Conservation (phyloP, 2,113 vertebrate genomes). For the Serilophus lunatus region DNA sequence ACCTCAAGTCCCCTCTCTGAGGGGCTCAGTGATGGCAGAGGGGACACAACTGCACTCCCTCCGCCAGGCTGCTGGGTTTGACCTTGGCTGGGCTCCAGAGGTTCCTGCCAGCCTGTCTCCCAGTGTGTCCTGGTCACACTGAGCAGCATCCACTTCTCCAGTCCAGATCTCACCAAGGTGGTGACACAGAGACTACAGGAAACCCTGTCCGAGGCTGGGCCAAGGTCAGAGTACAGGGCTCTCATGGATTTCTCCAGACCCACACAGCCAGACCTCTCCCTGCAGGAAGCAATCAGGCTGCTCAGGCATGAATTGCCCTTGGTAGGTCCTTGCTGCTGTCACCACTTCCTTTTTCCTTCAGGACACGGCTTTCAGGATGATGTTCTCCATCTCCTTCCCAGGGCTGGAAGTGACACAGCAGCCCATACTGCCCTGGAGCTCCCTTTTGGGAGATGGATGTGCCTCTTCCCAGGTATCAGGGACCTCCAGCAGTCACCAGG, state of each 20-base stretch:
- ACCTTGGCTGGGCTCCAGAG: neutral
- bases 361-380: neutral
- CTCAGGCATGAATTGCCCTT: neutral
- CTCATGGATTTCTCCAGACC: neutral
- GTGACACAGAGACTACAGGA: rapidly evolving
- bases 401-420: neutral
- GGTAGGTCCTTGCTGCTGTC: neutral
- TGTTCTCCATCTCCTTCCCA: neutral
- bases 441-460: neutral
- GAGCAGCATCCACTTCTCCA: neutral
- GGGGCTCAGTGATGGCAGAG: neutral
- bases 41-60: neutral
- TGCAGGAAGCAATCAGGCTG: neutral
- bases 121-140: neutral
- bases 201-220: neutral
- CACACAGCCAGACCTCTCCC: neutral
- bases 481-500: neutral
- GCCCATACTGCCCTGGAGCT: neutral
- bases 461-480: neutral
- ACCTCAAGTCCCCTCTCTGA: neutral
- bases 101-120: neutral
- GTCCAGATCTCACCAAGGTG: neutral
- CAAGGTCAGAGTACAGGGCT: neutral
- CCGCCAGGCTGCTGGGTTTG: neutral
- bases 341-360: neutral